Evolutionary conservation across 1,140 invertebrate species (phyloP).

Genomic region (Penaeus japonicus): DNA sequence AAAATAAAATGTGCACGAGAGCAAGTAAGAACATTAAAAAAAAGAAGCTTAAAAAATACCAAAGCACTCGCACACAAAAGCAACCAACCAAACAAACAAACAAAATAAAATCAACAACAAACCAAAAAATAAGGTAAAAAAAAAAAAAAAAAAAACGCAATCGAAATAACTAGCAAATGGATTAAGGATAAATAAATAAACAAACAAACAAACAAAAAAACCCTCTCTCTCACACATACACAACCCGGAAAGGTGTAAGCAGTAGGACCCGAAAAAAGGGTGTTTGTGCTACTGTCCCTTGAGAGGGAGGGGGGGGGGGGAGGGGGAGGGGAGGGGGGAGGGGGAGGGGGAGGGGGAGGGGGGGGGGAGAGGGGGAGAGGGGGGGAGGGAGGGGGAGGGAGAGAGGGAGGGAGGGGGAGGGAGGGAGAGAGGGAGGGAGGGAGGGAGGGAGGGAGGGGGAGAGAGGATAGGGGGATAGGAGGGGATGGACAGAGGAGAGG

Average conservation of each 20-base stretch:
- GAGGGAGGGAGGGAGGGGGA: neutral
- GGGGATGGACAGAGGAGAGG: neutral
- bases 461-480: neutral
- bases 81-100: neutral
- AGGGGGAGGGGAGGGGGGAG: neutral
- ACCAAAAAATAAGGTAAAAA: no score
- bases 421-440: neutral
- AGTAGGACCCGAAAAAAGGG: no score
- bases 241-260: no score
- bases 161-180: no score
- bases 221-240: no score
- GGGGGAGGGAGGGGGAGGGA: neutral
- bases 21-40: neutral
- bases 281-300: neutral
- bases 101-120: neutral
- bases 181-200: no score
- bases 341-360: neutral
- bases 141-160: no score
- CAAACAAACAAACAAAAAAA: no score
- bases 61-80: neutral
- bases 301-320: neutral
- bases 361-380: neutral
- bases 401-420: neutral
- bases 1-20: neutral
- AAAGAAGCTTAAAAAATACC: neutral